A percentile compares a stretch with the other conserved stretches of the same genome.
Evolutionary conservation across 2,888 invertebrate species (phyloP).

Genomic region (Sturmia bella): DNA sequence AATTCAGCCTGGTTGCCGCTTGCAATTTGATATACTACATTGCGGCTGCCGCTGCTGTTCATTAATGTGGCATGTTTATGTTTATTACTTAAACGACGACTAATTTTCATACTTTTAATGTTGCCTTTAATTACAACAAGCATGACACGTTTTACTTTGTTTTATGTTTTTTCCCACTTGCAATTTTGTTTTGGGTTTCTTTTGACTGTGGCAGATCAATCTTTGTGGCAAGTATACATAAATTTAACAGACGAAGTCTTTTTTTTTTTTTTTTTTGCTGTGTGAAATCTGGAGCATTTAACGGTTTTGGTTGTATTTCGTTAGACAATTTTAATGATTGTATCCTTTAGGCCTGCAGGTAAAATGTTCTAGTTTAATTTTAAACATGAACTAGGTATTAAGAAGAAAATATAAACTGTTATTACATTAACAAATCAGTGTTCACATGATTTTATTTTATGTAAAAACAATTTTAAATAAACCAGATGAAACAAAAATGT

Average conservation of each 20-base stretch:
- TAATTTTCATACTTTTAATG: slow-evolving; percentile 71
- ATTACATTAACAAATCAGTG: not conserved
- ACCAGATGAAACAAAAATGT: too few relatives aligned
- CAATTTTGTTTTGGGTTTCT: slow-evolving; percentile 1
- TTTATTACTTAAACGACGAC: slow-evolving; percentile 60
- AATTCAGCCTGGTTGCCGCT: slow-evolving; percentile 35
- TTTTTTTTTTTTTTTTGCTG: not conserved
- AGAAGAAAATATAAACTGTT: slow-evolving; percentile 1
- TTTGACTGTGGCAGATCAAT: slow-evolving; percentile 19
- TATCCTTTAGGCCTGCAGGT: slow-evolving; percentile 50
- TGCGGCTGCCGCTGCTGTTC: slow-evolving; percentile 24
- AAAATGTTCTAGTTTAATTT: slow-evolving; percentile 47
- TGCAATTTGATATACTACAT: slow-evolving; percentile 48
- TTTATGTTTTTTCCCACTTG: slow-evolving; percentile 41
- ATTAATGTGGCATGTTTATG: slow-evolving; percentile 50
- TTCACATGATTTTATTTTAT: too few relatives aligned
- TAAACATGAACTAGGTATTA: slow-evolving; percentile 19
- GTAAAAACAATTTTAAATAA: too few relatives aligned
- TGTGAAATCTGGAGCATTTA: slow-evolving; percentile 30
- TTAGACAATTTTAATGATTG: slow-evolving; percentile 51
- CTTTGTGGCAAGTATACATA: slow-evolving; percentile 4
- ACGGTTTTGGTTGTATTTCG: slow-evolving; percentile 50
- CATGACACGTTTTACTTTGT: slow-evolving; percentile 63
- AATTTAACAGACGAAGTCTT: not conserved
- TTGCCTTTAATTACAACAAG: slow-evolving; percentile 71